Evolutionary conservation across 2,797 vertebrate species (phyloP), one percentile per base, ranked within the genome.

Genomic region (Acridotheres tristis): DNA sequence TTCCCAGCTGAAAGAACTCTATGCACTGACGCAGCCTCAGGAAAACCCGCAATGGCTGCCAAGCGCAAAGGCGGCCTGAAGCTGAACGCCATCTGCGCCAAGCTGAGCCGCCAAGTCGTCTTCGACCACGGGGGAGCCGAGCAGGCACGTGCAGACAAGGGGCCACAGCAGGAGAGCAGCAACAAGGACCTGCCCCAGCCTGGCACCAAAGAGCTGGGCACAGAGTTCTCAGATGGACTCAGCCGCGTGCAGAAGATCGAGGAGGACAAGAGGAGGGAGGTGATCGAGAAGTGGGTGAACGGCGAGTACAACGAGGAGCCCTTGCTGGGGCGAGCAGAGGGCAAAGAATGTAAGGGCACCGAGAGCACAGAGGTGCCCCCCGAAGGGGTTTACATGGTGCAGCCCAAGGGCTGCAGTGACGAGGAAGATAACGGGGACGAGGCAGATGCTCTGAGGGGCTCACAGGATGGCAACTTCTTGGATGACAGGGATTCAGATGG

Each of bases 21-120:
- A 99, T 99, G 99, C 99, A 98, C 98, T 98, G 99, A 99, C 99
- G 98, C 98, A 96, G 98, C 98, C 98, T 98, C 99, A 99, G 99
- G 99, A 99, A 99, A 99, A 98, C 97, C 99, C 98, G 98, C 99
- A 59, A 99, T 99, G 99, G 99, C 99, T 97, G 98, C 99, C 98
- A 99, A 99, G 98, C 99, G 99, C 98, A 99, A 99, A 99, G 99
- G 99, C 97, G 99, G 99, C 98, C 98, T 99, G 98, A 99, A 99
- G 98, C 98, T 99, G 79, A 99, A 99, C 4, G 99, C 99, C 94
- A 99, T 99, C 98, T 99, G 99, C 97, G 99, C 99, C 98, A 99
- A 99, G 98, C 98, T 99, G 97, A 99, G 99, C 98, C 99, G 99
- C 96, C 99, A 99, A 97, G 99, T 99, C 93, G 99, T 99, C 96